phyloP scores from a whole-genome alignment of 2,797 vertebrate genomes.

The Crax fasciolata region DNA sequence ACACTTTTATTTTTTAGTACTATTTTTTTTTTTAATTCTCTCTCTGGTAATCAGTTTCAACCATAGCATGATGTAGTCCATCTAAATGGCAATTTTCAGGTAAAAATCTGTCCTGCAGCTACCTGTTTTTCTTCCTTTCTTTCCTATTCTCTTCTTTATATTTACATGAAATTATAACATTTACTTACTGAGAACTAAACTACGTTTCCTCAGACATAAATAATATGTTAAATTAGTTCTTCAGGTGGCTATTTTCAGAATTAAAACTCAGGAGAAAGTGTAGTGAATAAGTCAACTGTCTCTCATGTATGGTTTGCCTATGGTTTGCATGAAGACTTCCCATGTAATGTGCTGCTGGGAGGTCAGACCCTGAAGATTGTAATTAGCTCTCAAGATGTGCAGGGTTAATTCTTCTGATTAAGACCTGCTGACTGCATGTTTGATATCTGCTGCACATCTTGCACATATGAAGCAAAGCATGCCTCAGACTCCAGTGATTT shows the following conservation, averaged over 20 bases:
- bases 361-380: fast-evolving
- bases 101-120: background rate
- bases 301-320: background rate
- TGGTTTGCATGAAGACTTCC: slow-evolving; percentile 43
- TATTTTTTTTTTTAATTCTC: background rate
- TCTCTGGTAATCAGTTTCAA: background rate
- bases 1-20: background rate
- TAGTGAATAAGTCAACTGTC: background rate
- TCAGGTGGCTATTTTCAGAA: background rate
- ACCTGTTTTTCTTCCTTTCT: background rate
- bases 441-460: background rate
- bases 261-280: background rate
- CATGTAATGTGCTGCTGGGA: background rate
- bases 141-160: background rate
- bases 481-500: background rate
- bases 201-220: background rate
- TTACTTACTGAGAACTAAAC: background rate
- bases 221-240: background rate
- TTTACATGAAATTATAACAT: background rate
- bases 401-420: background rate
- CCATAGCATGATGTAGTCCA: background rate
- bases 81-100: background rate
- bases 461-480: slow-evolving; percentile 51
- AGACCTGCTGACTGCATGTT: background rate
- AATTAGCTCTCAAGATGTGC: background rate